Conservation (phyloP, 2,888 invertebrate genomes). For the Esperia sulphurella region DNA sequence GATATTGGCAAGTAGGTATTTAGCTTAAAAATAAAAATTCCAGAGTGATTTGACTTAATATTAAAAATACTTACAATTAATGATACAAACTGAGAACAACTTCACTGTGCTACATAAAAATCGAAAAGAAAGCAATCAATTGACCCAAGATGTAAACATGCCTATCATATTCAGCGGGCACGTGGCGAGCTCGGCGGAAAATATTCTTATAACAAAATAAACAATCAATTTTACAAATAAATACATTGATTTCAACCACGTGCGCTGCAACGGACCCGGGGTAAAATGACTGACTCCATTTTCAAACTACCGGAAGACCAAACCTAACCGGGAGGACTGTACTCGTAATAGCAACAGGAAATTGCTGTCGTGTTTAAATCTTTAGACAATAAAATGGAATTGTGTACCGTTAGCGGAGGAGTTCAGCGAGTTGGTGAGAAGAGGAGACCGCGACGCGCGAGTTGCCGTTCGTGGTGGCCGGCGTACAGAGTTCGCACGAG, state of each 20-base stretch:
- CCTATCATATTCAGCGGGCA: background rate
- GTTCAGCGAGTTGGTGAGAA: constrained; percentile 5
- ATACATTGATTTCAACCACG: background rate
- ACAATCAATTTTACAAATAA: background rate
- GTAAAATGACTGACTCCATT: no score
- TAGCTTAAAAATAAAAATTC: no score
- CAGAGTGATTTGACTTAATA: no score
- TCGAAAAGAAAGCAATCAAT: background rate
- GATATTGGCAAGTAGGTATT: no score
- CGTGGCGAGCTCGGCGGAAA: background rate
- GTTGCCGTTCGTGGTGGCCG: constrained; percentile 34
- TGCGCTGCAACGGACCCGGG: background rate
- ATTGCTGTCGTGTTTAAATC: background rate
- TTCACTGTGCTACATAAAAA: background rate
- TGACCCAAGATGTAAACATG: background rate
- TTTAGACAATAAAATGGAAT: background rate
- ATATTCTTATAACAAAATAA: background rate
- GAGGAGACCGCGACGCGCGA: constrained; percentile 1
- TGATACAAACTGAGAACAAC: no score
- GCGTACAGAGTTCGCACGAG: constrained; percentile 29
- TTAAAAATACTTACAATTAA: no score
- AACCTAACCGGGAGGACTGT: no score
- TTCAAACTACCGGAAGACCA: no score
- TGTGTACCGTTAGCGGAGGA: background rate
- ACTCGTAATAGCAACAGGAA: background rate